Conservation (phyloP, 2,888 invertebrate genomes). For the Tenthredo notha region DNA sequence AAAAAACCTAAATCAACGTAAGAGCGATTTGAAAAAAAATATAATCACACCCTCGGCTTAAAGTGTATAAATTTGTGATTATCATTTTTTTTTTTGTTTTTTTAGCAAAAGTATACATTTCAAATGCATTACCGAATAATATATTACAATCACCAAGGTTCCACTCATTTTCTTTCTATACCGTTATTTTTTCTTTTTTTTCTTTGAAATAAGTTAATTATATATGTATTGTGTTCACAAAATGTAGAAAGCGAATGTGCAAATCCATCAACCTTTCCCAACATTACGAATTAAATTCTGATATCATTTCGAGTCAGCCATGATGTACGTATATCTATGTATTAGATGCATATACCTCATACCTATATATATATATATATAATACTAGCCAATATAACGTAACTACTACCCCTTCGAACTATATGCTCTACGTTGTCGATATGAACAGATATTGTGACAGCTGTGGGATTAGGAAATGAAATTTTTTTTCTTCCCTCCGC, state of each 20-base stretch:
- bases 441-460: neutral
- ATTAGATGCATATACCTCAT: neutral
- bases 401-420: neutral
- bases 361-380: neutral
- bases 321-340: neutral
- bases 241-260: constrained; percentile 44
- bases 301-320: constrained; percentile 13
- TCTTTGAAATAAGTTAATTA: neutral
- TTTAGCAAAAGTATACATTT: neutral
- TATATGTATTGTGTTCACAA: constrained; percentile 6
- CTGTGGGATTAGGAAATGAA: neutral
- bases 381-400: constrained; percentile 2
- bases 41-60: no score
- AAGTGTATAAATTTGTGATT: no score
- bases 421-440: neutral
- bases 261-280: neutral
- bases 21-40: no score
- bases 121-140: neutral
- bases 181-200: neutral
- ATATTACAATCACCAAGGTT: constrained; percentile 13
- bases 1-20: no score
- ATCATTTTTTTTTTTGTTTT: neutral
- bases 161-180: constrained; percentile 8
- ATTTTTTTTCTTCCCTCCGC: neutral
- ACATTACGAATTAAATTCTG: neutral